Base-by-base conservation (phyloP, 2,797 vertebrate genomes). In the Gymnodraco acuticeps region DNA sequence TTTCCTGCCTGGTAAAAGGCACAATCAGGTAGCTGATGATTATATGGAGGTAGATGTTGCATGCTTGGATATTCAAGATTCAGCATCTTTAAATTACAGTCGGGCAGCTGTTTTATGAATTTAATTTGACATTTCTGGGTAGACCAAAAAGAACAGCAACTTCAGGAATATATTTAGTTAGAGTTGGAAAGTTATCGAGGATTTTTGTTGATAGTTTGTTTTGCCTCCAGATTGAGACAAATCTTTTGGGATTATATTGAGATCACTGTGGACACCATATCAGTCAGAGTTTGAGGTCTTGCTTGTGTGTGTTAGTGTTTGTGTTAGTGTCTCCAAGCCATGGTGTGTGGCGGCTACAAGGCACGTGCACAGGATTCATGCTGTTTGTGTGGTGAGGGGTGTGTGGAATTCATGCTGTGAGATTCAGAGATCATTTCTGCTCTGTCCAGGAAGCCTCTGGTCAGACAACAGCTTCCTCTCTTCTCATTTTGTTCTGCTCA, bases 361-460 rank as follows among this genome's bases (percentile, higher is more conserved):
- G 27, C 27, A 27, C 27, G 27, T 74, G 69, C 60, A 47, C 62
- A 67, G 67, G 38, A 58, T 53, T 76, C 83, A 76, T 46, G 81
- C 80, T 91, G 91, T 77, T 73, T 90, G 75, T 86, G 86, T 90
- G 87, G 76, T 80, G 84, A 79, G 72, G 82, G 61, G 77, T 84
- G 85, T 80, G 80, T 80, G 52, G 83, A 73, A 59, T 75, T 70
- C 86, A 87, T 77, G 84, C 86, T 86, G 87, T 71, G 86, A 89
- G 78, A 86, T 80, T 86, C 76, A 79, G 72, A 87, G 90, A 92
- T 89, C 82, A 89, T 90, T 83, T 90, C 83, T 66, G 80, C 82
- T 88, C 83, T 86, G 73, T 85, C 87, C 85, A 76, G 87, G 89
- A 90, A 78, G 81, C 87, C 84, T 89, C 70, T 88, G 88, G 88